Evolutionary conservation across 2,888 invertebrate species (phyloP).

Genomic region (Apotomis betuletana): DNA sequence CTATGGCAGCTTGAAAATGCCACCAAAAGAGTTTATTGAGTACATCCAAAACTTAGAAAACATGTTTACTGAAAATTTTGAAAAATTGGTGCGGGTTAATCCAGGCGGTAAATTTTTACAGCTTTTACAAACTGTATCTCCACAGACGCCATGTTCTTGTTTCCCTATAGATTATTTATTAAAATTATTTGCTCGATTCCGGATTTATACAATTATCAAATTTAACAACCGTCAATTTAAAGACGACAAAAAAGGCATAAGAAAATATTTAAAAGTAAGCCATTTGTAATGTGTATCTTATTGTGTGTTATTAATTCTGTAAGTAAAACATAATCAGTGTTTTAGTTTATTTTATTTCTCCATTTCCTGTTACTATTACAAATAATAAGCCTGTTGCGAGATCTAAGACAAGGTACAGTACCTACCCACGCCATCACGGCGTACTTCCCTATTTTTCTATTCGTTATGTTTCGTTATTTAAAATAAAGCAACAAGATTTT

Average conservation of each 20-base stretch:
- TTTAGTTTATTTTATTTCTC: too few relatives aligned
- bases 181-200: slow-evolving; percentile 35
- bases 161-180: slow-evolving; percentile 9
- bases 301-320: too few relatives aligned
- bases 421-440: too few relatives aligned
- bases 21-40: slow-evolving; percentile 27
- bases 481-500: too few relatives aligned
- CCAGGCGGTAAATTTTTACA: not conserved
- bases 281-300: not conserved
- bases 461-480: too few relatives aligned
- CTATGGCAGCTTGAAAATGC: slow-evolving; percentile 32
- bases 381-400: too few relatives aligned
- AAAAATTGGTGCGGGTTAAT: slow-evolving; percentile 7
- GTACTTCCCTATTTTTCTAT: too few relatives aligned
- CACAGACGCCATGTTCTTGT: slow-evolving; percentile 33
- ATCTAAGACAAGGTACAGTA: too few relatives aligned
- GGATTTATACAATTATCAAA: slow-evolving; percentile 20
- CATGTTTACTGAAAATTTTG: slow-evolving; percentile 24
- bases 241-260: not conserved
- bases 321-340: too few relatives aligned
- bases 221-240: not conserved
- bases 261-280: not conserved
- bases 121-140: not conserved
- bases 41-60: slow-evolving; percentile 28
- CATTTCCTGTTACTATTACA: too few relatives aligned